Evolutionary conservation across 2,113 vertebrate species (phyloP).

Genomic region (Scophthalmus maximus): DNA sequence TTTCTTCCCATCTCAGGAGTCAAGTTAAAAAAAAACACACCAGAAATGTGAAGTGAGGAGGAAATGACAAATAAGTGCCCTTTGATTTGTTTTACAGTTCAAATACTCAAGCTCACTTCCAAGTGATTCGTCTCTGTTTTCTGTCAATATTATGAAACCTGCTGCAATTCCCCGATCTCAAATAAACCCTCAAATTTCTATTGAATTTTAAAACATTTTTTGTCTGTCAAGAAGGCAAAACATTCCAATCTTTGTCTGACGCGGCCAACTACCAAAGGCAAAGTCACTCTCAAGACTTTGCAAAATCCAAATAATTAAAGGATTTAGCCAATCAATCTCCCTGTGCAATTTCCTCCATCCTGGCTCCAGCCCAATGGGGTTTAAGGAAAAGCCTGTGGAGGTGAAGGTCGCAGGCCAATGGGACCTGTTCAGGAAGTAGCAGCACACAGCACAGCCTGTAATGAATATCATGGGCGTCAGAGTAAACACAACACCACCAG

Average conservation of each 20-base stretch:
- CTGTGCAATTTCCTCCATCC: constrained; percentile 77
- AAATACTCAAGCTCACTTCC: constrained; percentile 47
- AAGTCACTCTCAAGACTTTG: constrained; percentile 49
- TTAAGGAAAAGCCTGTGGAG: constrained; percentile 65
- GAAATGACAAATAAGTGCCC: constrained; percentile 62
- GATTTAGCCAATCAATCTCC: constrained; percentile 79
- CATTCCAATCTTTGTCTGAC: constrained; percentile 55
- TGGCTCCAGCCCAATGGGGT: constrained; percentile 70
- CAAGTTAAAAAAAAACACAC: constrained; percentile 43
- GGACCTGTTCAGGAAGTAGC: constrained; percentile 78
- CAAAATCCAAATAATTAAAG: constrained; percentile 78
- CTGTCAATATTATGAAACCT: constrained; percentile 66
- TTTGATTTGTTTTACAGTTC: constrained; percentile 62
- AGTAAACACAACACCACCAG: constrained; percentile 74
- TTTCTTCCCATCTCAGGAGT: constrained; percentile 34
- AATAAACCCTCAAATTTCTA: constrained; percentile 56
- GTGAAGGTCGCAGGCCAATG: constrained; percentile 77
- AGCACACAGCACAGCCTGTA: constrained; percentile 72
- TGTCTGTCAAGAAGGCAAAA: constrained; percentile 18
- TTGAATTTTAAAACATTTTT: constrained; percentile 21
- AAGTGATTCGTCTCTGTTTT: constrained; percentile 39
- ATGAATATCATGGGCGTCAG: constrained; percentile 79
- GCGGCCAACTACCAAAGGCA: constrained; percentile 41
- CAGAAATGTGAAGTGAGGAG: constrained; percentile 35
- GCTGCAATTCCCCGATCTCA: constrained; percentile 30